These are phyloP conservation scores for Pagetopsis macropterus DNA, from an alignment of 2,797 vertebrate genomes.

Conservation along the genomic window DNA sequence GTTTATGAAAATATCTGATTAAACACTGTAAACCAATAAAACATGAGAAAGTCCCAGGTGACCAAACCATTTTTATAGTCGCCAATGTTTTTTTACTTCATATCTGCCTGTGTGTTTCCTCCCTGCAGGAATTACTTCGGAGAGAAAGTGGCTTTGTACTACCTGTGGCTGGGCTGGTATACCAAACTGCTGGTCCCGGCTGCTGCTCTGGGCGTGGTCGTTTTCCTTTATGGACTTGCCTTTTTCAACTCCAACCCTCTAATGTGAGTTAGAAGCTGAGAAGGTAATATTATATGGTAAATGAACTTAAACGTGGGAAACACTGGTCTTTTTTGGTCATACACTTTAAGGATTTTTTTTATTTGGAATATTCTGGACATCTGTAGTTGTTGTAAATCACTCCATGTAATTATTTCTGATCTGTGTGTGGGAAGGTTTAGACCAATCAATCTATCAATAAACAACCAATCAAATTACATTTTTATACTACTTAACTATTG, in stretches of 20 bases:
- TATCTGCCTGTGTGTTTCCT: neutral
- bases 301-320: neutral
- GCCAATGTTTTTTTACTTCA: neutral
- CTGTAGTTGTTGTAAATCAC: too few species aligned
- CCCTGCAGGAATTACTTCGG: constrained; percentile 90
- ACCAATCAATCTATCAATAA: too few species aligned
- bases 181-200: constrained; percentile 87
- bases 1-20: neutral
- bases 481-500: too few species aligned
- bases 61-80: neutral
- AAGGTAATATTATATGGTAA: neutral
- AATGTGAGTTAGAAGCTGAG: constrained; percentile 83
- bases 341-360: too few species aligned
- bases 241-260: constrained; percentile 88
- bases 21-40: neutral
- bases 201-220: constrained; percentile 77
- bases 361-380: neutral
- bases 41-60: too few species aligned
- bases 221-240: constrained; percentile 86
- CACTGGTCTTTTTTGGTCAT: neutral
- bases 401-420: too few species aligned
- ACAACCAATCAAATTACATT: too few species aligned
- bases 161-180: constrained; percentile 95
- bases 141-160: constrained; percentile 94
- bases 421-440: too few species aligned